These are phyloP conservation scores for Lates calcarifer DNA, from an alignment of 2,113 vertebrate species.

Conservation along the genomic window DNA sequence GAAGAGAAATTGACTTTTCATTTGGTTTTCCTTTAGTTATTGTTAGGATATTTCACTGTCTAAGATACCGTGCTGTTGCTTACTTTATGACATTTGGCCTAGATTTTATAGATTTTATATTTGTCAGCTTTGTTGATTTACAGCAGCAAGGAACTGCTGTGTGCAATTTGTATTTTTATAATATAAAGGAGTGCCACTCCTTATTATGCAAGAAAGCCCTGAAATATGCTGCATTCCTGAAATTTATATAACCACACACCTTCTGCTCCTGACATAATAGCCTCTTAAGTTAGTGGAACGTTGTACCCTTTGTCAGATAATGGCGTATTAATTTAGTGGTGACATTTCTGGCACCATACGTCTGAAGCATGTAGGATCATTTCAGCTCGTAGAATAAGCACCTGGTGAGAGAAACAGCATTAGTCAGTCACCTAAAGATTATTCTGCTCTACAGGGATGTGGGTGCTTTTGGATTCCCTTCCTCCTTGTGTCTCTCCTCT, in stretches of 20 bases:
- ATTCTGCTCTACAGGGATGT: constrained; percentile 20
- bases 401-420: neutral
- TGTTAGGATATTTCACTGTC: neutral
- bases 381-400: constrained; percentile 13
- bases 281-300: constrained; percentile 9
- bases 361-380: constrained; percentile 6
- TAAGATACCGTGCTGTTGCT: neutral
- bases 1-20: neutral
- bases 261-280: constrained; percentile 1
- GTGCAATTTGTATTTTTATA: constrained; percentile 19
- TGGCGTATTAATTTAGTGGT: constrained; percentile 39
- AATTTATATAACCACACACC: constrained; percentile 15
- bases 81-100: neutral
- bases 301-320: constrained; percentile 30
- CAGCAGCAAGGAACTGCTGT: neutral
- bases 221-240: neutral
- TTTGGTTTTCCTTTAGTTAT: too few species aligned
- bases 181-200: neutral
- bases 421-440: neutral
- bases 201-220: constrained; percentile 1
- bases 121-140: neutral
- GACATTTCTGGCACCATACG: constrained; percentile 33
- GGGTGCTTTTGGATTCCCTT: constrained; percentile 4
- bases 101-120: neutral
- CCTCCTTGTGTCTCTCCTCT: neutral